A percentile compares a stretch with the other conserved stretches of the same genome.
These are phyloP conservation scores for Falco novaeseelandiae DNA, from an alignment of 2,797 vertebrate species.

Conservation along the genomic window DNA sequence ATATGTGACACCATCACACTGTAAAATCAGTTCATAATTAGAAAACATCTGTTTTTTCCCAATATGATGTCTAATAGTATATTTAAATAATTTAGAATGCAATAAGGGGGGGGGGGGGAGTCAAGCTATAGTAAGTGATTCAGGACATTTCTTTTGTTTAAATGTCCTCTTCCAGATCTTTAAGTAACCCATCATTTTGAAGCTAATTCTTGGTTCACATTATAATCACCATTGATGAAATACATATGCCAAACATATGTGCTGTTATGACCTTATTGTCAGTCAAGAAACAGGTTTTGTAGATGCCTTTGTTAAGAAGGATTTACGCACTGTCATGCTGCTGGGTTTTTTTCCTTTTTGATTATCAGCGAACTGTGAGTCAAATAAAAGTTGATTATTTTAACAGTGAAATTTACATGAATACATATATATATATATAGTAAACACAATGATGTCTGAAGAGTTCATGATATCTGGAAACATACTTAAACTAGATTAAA, in stretches of 20 bases:
- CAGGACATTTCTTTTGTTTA: conserved; percentile 68
- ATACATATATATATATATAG: background rate
- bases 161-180: conserved; percentile 59
- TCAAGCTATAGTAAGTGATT: conserved; percentile 70
- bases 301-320: conserved; percentile 69
- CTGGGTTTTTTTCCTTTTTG: conserved; percentile 37
- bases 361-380: conserved; percentile 49
- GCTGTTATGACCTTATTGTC: conserved; percentile 73
- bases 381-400: conserved; percentile 78
- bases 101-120: conserved; percentile 62
- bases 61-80: conserved; percentile 83
- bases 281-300: conserved; percentile 63
- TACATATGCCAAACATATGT: conserved; percentile 77
- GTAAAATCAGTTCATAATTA: conserved; percentile 87
- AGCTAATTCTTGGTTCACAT: conserved; percentile 70
- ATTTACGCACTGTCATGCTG: conserved; percentile 73
- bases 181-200: conserved; percentile 66
- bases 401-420: conserved; percentile 72
- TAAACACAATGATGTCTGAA: conserved; percentile 47
- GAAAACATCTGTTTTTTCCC: conserved; percentile 85
- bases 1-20: conserved; percentile 84
- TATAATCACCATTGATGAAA: conserved; percentile 74
- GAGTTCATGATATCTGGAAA: conserved; percentile 76
- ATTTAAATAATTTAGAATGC: conserved; percentile 86
- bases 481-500: conserved; percentile 73